These are phyloP conservation scores for Leptopilina clavipes DNA, from an alignment of 1,140 invertebrate species.

Conservation along the genomic window DNA sequence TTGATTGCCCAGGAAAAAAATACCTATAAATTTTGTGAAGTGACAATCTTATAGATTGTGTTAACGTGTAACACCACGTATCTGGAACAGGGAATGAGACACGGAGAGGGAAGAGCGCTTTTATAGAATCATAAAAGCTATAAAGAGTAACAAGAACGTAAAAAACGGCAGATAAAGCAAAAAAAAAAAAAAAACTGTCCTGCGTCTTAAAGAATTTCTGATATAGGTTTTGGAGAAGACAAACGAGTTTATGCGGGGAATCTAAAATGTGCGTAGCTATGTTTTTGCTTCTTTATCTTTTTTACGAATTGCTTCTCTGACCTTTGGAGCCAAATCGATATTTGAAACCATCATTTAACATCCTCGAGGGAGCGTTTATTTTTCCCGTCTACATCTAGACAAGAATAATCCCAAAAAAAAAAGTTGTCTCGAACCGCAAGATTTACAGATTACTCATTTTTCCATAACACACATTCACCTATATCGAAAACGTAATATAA, in stretches of 20 bases:
- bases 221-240: background rate
- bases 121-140: slow-evolving; percentile 6
- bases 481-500: too few relatives aligned
- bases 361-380: slow-evolving; percentile 21
- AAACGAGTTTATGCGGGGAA: background rate
- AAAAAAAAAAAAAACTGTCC: background rate
- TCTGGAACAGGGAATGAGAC: too few relatives aligned
- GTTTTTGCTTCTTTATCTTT: background rate
- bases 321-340: slow-evolving; percentile 24
- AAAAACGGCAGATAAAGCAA: background rate
- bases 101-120: background rate
- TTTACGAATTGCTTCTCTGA: slow-evolving; percentile 23
- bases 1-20: background rate
- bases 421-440: background rate
- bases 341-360: slow-evolving; percentile 22
- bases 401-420: background rate
- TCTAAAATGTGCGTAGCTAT: background rate
- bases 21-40: slow-evolving; percentile 1
- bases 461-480: too few relatives aligned
- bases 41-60: background rate
- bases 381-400: background rate
- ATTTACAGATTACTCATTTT: background rate
- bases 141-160: background rate
- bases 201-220: background rate
- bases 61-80: background rate